phyloP scores from a whole-genome alignment of 2,113 vertebrate genomes.

The Rhinogobius similis region DNA sequence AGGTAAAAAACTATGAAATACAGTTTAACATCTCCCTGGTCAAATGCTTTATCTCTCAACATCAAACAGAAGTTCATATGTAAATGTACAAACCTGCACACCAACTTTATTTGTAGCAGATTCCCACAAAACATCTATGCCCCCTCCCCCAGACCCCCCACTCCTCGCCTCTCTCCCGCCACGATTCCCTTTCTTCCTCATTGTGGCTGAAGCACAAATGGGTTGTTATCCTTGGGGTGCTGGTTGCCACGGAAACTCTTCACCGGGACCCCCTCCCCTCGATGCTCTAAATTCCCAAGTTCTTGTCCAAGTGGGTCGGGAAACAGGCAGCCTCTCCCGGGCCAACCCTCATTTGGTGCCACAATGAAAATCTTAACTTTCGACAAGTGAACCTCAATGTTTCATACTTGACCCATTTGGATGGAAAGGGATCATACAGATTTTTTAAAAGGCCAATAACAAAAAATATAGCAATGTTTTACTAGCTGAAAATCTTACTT shows the following conservation, averaged over 20 bases:
- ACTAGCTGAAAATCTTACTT: no score
- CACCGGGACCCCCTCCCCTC: conserved; percentile 29
- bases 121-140: conserved; percentile 27
- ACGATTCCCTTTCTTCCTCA: conserved; percentile 58
- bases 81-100: background rate
- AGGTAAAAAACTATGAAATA: no score
- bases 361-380: conserved; percentile 8
- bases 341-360: conserved; percentile 12
- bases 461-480: no score
- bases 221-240: conserved; percentile 69
- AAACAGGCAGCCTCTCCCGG: conserved; percentile 28
- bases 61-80: background rate
- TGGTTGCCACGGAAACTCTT: conserved; percentile 57
- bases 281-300: conserved; percentile 61
- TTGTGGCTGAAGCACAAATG: conserved; percentile 70
- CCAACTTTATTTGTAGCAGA: conserved; percentile 21
- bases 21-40: no score
- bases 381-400: background rate
- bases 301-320: conserved; percentile 69
- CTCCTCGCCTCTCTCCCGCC: conserved; percentile 30
- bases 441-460: no score
- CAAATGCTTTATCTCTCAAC: background rate
- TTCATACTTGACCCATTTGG: conserved; percentile 9
- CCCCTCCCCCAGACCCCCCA: background rate
- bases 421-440: background rate